These are phyloP conservation scores for Ctenodactylus gundi DNA, from an alignment of 2,113 vertebrate genomes.

Conservation along the genomic window DNA sequence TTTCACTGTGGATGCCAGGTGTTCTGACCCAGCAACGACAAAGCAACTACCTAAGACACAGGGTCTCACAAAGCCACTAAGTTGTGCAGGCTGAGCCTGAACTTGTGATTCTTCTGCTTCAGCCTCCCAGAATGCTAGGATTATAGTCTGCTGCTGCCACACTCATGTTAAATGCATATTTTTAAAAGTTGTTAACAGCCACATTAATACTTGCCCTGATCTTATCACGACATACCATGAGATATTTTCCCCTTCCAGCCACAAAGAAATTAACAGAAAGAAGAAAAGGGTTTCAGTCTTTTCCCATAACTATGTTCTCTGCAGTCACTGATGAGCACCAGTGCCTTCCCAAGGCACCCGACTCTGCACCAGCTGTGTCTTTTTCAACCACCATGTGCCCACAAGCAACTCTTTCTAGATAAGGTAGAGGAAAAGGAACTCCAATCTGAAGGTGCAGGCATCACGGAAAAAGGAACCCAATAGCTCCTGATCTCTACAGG, in stretches of 20 bases:
- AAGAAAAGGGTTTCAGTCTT: background rate
- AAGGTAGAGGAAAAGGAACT: background rate
- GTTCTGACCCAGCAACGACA: no score
- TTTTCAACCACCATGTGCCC: no score
- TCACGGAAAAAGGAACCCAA: background rate
- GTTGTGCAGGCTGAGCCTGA: no score
- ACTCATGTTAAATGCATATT: background rate
- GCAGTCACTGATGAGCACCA: background rate
- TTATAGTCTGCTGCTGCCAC: no score
- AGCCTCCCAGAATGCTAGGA: no score
- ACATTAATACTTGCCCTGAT: background rate
- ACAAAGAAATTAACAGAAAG: background rate
- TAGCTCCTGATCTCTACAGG: background rate
- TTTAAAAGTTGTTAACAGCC: background rate
- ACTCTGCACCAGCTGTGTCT: no score
- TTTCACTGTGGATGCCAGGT: no score
- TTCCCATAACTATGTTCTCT: background rate
- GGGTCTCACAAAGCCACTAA: no score
- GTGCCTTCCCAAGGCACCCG: rapidly evolving
- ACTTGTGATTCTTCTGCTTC: no score
- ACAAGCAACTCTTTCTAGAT: background rate
- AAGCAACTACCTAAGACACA: no score
- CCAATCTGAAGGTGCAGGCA: background rate
- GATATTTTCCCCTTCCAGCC: background rate
- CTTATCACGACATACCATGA: background rate